Evolutionary conservation across 2,888 invertebrate genomes (phyloP).

Genomic region (Danaus chrysippus): DNA sequence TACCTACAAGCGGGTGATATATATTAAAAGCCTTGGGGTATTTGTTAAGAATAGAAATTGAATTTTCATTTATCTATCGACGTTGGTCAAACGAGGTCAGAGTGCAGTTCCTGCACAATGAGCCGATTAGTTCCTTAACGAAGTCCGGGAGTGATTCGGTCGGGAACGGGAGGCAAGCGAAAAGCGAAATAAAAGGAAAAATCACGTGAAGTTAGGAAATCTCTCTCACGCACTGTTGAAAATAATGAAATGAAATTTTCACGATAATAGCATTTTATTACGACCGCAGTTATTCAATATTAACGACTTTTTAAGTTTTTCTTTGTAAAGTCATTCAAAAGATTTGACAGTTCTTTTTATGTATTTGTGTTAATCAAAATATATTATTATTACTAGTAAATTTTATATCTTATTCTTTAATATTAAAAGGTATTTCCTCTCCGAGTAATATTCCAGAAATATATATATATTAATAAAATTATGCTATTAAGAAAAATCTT

Average conservation of each 20-base stretch:
- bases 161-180: constrained; percentile 28
- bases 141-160: constrained; percentile 42
- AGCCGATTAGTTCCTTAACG: constrained; percentile 60
- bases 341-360: neutral
- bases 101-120: constrained; percentile 54
- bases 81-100: constrained; percentile 46
- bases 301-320: constrained; percentile 18
- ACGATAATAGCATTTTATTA: constrained; percentile 17
- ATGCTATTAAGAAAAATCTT: too few relatives aligned
- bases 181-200: constrained; percentile 37
- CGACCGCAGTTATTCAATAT: constrained; percentile 18
- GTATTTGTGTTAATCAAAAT: neutral
- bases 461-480: too few relatives aligned
- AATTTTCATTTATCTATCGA: constrained; percentile 44
- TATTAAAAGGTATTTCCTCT: too few relatives aligned
- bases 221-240: constrained; percentile 38
- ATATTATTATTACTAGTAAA: too few relatives aligned
- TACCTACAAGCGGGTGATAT: constrained; percentile 7
- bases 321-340: neutral
- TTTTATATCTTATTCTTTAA: too few relatives aligned
- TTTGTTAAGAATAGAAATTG: constrained; percentile 38
- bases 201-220: constrained; percentile 39
- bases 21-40: constrained; percentile 19
- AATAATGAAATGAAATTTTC: constrained; percentile 30
- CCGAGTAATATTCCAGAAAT: too few relatives aligned